Evolutionary conservation across 2,797 vertebrate genomes (phyloP), one percentile per base, ranked within the genome.

Genomic region (Schizopygopsis malacanthus): DNA sequence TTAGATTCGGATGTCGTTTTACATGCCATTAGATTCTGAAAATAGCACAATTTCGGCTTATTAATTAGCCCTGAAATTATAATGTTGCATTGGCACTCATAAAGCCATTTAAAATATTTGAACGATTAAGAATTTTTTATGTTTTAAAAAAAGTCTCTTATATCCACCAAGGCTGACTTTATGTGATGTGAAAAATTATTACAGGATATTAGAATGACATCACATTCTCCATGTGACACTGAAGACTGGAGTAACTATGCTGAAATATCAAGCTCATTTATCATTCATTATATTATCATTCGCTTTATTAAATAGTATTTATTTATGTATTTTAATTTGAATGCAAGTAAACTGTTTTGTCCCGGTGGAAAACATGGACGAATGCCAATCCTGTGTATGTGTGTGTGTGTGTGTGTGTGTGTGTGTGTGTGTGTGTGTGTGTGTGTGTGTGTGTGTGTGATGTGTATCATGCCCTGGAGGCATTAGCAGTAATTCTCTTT

Each of bases 401-500:
- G 80, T 33, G 33, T 33, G 33, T 33, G 33, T 3, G 33, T 33
- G 33, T 33, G 33, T 25, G 85, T 43, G 56, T 81, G 71, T 6
- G 37, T 39, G 77, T 28, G 85, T 81, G 79, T 39, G 6, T 41
- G 37, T 82, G 82, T 70, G 52, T 76, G 80, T 6, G 37, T 6
- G 77, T 39, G 37, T 39, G 77, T 37, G 85, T 82, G 79, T 39
- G 6, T 41, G 39, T 83, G 82, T 70, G 52, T 78, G 80, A 77
- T 73, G 78, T 76, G 28, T 50, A n/a, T 85, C 43, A 59, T 16
- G 69, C 43, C 59, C 63, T 69, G 59, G 39, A 43, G 63, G 16
- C 65, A 73, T 77, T 86, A 67, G 63, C 86, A 87, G 80, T 87
- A 63, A 70, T 67, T 76, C 59, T 72, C 63, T 81, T 81, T 75